Conservation (phyloP, 64 coral and sea anemone genomes). For the Actinia equina region DNA sequence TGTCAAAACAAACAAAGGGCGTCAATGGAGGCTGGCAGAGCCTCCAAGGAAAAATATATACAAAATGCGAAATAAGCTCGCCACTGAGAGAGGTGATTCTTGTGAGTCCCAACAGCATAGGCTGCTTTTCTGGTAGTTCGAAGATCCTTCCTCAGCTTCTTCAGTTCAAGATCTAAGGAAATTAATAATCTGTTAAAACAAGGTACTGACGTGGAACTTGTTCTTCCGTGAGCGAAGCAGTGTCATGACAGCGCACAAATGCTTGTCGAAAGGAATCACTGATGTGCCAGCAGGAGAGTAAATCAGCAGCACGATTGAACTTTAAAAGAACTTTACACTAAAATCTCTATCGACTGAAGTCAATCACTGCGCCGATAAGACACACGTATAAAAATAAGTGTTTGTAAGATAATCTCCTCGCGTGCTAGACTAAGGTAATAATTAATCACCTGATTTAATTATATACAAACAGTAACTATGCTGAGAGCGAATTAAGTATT, state of each 20-base stretch:
- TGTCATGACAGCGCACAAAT: neutral
- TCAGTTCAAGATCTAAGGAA: neutral
- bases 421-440: too few relatives aligned
- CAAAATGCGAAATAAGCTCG: constrained; percentile 18
- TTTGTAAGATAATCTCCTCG: too few relatives aligned
- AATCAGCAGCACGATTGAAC: constrained; percentile 33
- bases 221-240: neutral
- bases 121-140: neutral
- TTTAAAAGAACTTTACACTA: too few relatives aligned
- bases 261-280: neutral
- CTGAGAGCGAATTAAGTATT: too few relatives aligned
- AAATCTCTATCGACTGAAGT: too few relatives aligned
- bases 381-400: too few relatives aligned
- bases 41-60: neutral
- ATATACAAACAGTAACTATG: too few relatives aligned
- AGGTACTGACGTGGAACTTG: too few relatives aligned
- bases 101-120: constrained; percentile 25
- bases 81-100: constrained; percentile 32
- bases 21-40: neutral
- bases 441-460: too few relatives aligned
- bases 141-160: neutral
- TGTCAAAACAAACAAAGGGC: constrained; percentile 10
- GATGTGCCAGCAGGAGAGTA: constrained; percentile 20
- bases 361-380: too few relatives aligned
- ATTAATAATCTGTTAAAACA: neutral